Evolutionary conservation across 2,797 vertebrate genomes (phyloP).

Genomic region (Gymnothorax reevesii): DNA sequence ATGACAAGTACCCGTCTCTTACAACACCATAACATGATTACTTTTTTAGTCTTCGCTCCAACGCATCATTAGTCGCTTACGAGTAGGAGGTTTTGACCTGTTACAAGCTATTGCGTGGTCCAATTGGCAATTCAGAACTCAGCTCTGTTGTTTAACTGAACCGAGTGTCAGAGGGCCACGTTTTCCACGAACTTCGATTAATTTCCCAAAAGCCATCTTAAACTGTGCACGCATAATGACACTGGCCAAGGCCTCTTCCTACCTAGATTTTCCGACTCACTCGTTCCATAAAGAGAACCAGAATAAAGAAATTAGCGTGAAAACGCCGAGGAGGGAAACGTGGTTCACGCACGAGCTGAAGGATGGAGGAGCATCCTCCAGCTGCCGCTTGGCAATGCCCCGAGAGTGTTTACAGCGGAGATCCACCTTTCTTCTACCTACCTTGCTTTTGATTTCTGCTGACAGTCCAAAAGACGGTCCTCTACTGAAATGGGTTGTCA

Average conservation of each 20-base stretch:
- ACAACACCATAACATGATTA: background rate
- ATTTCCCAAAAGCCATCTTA: background rate
- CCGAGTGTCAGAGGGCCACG: background rate
- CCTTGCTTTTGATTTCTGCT: constrained; percentile 92
- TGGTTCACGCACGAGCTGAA: background rate
- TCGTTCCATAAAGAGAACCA: background rate
- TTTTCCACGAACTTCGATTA: background rate
- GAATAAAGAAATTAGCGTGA: background rate
- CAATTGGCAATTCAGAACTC: background rate
- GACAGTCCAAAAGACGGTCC: constrained; percentile 89
- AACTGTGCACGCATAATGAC: background rate
- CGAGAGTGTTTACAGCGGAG: background rate
- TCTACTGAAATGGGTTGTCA: constrained; percentile 85
- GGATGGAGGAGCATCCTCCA: background rate
- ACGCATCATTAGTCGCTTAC: background rate
- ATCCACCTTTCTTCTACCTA: constrained; percentile 53
- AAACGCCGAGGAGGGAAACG: background rate
- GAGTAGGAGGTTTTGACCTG: background rate
- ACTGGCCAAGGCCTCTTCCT: background rate
- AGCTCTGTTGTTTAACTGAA: background rate
- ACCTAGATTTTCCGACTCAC: background rate
- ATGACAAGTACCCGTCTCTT: background rate
- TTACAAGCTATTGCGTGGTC: background rate
- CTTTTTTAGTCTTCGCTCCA: background rate
- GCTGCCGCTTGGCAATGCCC: background rate